Percentiles rank a stretch among this genome's conserved stretches.
Conservation (phyloP, 1,140 invertebrate genomes). For the Mizuhopecten yessoensis region DNA sequence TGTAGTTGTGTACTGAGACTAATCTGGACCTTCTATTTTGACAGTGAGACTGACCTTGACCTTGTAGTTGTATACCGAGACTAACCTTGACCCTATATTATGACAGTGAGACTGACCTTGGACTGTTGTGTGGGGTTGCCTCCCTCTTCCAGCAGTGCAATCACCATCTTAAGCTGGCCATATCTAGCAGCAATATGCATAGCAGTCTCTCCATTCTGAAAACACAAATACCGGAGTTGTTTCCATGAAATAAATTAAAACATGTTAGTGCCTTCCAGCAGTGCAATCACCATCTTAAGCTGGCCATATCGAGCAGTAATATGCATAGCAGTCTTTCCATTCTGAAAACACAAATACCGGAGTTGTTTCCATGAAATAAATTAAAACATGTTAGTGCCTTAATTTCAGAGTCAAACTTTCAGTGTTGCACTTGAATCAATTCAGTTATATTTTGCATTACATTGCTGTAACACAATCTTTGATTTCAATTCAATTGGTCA, state of each 20-base stretch:
- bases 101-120: constrained; percentile 86
- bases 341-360: constrained; percentile 86
- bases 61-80: not conserved
- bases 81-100: not conserved
- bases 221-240: constrained; percentile 24
- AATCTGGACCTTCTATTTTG: not conserved
- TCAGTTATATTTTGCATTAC: no score
- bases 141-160: constrained; percentile 94
- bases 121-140: constrained; percentile 95
- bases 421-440: no score
- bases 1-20: not conserved
- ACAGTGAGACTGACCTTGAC: not conserved
- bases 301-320: constrained; percentile 95
- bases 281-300: constrained; percentile 91
- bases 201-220: constrained; percentile 96
- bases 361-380: no score
- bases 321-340: constrained; percentile 97
- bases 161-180: constrained; percentile 93
- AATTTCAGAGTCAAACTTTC: no score
- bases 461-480: no score
- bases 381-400: no score
- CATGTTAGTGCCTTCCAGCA: no score
- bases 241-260: no score
- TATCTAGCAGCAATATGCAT: constrained; percentile 95
- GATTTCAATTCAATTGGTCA: no score